These are phyloP conservation scores for Dicrurus megarhynchus DNA, from an alignment of 2,113 vertebrate genomes.

Conservation along the genomic window DNA sequence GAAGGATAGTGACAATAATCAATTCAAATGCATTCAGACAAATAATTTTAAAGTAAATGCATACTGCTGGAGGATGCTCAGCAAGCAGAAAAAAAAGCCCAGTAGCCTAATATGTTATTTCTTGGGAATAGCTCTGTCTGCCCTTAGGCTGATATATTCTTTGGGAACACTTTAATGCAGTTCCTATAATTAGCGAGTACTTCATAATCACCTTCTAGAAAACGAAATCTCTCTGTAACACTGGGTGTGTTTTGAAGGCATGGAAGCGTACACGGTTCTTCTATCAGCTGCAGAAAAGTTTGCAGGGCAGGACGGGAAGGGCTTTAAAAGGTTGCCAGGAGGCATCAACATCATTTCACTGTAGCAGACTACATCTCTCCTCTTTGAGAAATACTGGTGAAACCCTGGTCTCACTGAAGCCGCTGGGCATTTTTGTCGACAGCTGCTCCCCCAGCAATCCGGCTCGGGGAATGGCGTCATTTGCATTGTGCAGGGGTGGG, in stretches of 20 bases:
- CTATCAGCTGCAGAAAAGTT: not conserved
- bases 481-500: not conserved
- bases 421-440: not conserved
- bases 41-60: slow-evolving; percentile 13
- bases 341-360: not conserved
- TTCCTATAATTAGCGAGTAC: not conserved
- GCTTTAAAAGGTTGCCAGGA: not conserved
- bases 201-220: not conserved
- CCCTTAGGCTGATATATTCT: not conserved
- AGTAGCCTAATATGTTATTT: not conserved
- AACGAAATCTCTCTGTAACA: not conserved
- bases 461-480: not conserved
- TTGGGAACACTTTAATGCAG: not conserved
- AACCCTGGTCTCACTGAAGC: not conserved
- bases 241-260: not conserved
- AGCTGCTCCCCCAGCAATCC: not conserved
- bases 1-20: not conserved
- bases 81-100: not conserved
- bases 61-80: not conserved
- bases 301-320: not conserved
- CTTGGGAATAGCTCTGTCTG: not conserved
- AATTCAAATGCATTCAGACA: slow-evolving; percentile 47
- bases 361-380: not conserved
- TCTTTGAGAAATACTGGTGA: not conserved
- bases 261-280: not conserved